phyloP scores from a whole-genome alignment of 2,797 vertebrate genomes.

The Monodelphis domestica region DNA sequence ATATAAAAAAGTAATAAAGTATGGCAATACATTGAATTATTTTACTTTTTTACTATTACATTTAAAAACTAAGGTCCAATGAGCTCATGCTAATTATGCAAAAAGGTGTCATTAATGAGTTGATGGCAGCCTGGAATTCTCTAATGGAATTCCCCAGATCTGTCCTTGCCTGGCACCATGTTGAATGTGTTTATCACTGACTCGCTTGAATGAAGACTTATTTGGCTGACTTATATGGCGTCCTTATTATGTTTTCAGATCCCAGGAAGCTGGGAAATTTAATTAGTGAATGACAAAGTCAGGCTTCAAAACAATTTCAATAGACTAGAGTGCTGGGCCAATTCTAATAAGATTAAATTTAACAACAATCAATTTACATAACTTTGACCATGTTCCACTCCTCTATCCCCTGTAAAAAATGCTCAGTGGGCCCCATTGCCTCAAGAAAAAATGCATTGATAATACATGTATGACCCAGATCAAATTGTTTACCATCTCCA shows the following conservation, averaged over 20 bases:
- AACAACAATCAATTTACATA: not conserved
- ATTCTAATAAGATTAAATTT: not conserved
- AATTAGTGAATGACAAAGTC: not conserved
- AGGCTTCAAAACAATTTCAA: not conserved
- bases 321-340: not conserved
- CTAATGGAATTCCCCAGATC: not conserved
- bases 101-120: not conserved
- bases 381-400: not conserved
- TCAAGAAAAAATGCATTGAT: not conserved
- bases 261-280: not conserved
- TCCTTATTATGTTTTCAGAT: not conserved
- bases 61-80: not conserved
- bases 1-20: no score
- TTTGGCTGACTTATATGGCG: no score
- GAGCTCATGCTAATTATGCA: no score
- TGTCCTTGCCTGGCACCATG: not conserved
- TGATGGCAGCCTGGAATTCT: not conserved
- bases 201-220: not conserved
- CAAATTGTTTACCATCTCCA: no score
- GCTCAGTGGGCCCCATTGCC: not conserved
- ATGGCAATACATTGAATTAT: no score
- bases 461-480: no score
- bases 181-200: not conserved
- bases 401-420: not conserved
- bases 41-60: no score